Conservation (phyloP, 92 coral and sea anemone species). For the Porites divaricata region DNA sequence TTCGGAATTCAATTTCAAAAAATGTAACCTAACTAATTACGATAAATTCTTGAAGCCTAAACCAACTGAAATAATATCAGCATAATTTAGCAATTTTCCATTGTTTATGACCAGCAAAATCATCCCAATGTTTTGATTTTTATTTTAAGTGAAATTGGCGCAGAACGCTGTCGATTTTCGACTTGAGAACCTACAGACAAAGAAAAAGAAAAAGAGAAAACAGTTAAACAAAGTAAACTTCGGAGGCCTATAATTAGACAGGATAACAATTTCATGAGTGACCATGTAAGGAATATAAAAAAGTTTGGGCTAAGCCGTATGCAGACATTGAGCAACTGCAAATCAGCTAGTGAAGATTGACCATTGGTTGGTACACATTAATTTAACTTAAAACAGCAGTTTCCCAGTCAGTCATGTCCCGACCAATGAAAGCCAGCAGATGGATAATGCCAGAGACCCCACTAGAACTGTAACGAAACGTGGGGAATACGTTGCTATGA, state of each 20-base stretch:
- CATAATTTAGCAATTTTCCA: neutral
- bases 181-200: slow-evolving; percentile 18
- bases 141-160: slow-evolving; percentile 24
- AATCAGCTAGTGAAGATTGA: too few species aligned
- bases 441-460: too few species aligned
- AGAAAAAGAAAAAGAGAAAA: neutral
- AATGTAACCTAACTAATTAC: slow-evolving; percentile 3
- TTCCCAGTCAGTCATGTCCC: too few species aligned
- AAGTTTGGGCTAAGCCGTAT: too few species aligned
- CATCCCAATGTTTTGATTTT: neutral
- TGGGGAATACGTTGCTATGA: too few species aligned
- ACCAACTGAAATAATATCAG: neutral
- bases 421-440: too few species aligned
- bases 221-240: neutral
- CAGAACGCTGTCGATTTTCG: slow-evolving; percentile 27
- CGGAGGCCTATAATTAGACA: neutral
- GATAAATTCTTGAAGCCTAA: neutral
- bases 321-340: too few species aligned
- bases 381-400: too few species aligned
- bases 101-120: neutral
- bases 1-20: neutral
- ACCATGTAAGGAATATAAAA: too few species aligned
- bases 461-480: too few species aligned
- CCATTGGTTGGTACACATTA: too few species aligned
- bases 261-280: too few species aligned